Conservation (phyloP, 2,797 vertebrate species). For the Alfaro cultratus region DNA sequence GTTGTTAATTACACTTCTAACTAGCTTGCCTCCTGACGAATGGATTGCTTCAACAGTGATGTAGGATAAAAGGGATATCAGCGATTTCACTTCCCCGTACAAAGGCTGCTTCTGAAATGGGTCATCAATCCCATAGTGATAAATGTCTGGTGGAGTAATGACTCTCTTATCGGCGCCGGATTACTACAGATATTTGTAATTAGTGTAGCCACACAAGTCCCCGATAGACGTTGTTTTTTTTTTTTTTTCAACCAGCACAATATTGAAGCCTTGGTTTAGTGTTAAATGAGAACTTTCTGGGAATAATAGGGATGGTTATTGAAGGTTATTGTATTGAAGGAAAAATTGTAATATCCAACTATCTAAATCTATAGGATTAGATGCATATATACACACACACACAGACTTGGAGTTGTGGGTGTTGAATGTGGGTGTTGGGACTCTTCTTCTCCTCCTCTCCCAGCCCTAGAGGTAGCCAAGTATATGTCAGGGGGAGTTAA, state of each 20-base stretch:
- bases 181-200: conserved; percentile 85
- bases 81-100: conserved; percentile 78
- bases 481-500: conserved; percentile 72
- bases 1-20: conserved; percentile 85
- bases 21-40: conserved; percentile 81
- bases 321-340: conserved; percentile 59
- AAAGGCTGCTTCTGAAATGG: conserved; percentile 82
- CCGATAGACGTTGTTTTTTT: conserved; percentile 74
- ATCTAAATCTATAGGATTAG: conserved; percentile 31
- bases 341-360: conserved; percentile 40
- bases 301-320: conserved; percentile 71
- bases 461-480: conserved; percentile 75
- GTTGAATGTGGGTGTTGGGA: conserved; percentile 41
- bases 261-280: conserved; percentile 72
- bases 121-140: conserved; percentile 86
- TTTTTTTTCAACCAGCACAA: conserved; percentile 75
- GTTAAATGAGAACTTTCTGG: conserved; percentile 78
- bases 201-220: conserved; percentile 83
- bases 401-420: background rate
- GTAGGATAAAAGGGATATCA: conserved; percentile 81
- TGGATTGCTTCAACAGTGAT: conserved; percentile 79
- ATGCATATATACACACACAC: conserved; percentile 23
- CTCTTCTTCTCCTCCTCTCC: conserved; percentile 45
- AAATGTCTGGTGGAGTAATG: conserved; percentile 85
- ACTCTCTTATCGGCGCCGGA: conserved; percentile 83